Base-by-base conservation (phyloP, 2,797 vertebrate genomes). In the Alauda arvensis region DNA sequence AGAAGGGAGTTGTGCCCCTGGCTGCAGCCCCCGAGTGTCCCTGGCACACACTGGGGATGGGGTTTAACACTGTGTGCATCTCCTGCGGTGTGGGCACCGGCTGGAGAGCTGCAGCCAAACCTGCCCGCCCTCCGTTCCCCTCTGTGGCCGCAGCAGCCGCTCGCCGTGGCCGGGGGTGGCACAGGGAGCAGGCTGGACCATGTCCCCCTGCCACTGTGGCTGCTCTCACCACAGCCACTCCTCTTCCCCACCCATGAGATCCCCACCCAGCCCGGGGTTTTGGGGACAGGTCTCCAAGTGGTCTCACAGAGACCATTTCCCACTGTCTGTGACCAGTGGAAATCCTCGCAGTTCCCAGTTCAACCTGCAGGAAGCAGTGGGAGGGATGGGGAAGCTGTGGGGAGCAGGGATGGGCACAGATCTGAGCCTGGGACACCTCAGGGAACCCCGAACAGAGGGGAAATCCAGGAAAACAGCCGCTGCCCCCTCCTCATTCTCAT, bases 1-100 rank as follows among this genome's bases (percentile, higher is more conserved):
- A n/a, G 67, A 39, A 55, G 33, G 29, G 77, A 72, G 4, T 4
- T 57, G 59, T 29, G 40, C 0, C 51, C 20, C 28, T 3, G 23
- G n/a, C 69, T 70, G 63, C 59, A 55, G 45, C 26, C 18, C 4
- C 9, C 4, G 4, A 20, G 1, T 3, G 48, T 33, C 33, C 42
- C 39, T 4, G 8, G 70, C 85, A 40, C 66, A 21, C 10, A n/a
- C n/a, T n/a, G n/a, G 34, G 49, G 25, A 19, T 5, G 10, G 55
- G 46, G 6, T 49, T 80, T 42, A 33, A 46, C 9, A 1, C 28
- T 0, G 1, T 3, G 34, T 2, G 7, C 2, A 6, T 17, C 40
- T 68, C 56, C 40, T 1, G 1, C 1, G 3, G 28, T 6, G 25
- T 10, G 49, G 15, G 53, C 18, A 14, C 26, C 43, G 12, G 1